Conservation (phyloP, 23 tunicate species). For the Ascidia mentula region DNA sequence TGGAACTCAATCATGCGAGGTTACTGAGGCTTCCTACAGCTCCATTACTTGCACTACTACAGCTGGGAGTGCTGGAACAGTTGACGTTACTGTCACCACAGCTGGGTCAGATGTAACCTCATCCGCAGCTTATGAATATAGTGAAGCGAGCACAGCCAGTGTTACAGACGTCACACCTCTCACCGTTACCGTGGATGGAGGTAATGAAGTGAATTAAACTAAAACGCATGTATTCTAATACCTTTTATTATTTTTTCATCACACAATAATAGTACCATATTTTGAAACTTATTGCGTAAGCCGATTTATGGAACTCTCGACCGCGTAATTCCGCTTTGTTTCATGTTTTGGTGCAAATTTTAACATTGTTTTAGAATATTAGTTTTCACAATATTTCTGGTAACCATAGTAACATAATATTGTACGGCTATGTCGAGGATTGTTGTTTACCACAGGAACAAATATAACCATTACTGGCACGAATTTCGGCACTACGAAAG, state of each 20-base stretch:
- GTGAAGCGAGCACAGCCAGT: constrained; percentile 6
- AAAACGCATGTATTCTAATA: too few species aligned
- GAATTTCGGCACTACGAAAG: constrained; percentile 30
- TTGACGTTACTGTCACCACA: constrained; percentile 20
- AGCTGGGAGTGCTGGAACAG: not conserved
- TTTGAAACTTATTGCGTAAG: too few species aligned
- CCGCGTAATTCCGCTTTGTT: too few species aligned
- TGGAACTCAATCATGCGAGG: constrained; percentile 7
- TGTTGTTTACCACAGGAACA: constrained; percentile 11
- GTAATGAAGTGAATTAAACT: constrained; percentile 7
- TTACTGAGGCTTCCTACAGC: constrained; percentile 5
- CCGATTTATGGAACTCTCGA: too few species aligned
- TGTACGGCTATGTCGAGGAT: too few species aligned
- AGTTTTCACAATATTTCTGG: too few species aligned
- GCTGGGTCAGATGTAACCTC: constrained; percentile 19
- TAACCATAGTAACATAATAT: too few species aligned
- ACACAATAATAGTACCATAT: too few species aligned
- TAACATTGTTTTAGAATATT: too few species aligned
- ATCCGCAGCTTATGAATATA: constrained; percentile 2
- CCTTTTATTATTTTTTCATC: too few species aligned
- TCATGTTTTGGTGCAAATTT: too few species aligned
- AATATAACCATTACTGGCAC: constrained; percentile 49
- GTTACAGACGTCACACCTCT: constrained; percentile 20
- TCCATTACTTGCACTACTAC: constrained; percentile 25
- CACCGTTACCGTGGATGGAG: constrained; percentile 33